phyloP scores from a whole-genome alignment of 2,113 vertebrate species.

The Mastomys natalensis region DNA sequence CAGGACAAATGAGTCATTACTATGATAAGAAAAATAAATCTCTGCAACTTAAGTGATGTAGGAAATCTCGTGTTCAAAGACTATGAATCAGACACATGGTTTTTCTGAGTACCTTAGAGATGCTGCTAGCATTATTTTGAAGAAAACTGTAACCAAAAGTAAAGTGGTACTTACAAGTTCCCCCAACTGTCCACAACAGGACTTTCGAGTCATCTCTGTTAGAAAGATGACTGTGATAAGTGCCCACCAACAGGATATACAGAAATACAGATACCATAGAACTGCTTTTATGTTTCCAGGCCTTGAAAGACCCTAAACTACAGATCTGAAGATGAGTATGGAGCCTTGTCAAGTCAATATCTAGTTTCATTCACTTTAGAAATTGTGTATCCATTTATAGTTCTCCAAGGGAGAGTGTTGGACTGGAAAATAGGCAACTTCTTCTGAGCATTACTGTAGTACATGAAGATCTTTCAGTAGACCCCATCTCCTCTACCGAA shows the following conservation, averaged over 20 bases:
- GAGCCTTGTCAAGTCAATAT: neutral
- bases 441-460: neutral
- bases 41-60: neutral
- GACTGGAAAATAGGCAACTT: neutral
- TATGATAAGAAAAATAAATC: neutral
- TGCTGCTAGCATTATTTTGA: neutral
- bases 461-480: neutral
- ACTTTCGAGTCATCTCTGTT: neutral
- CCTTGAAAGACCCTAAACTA: neutral
- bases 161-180: neutral
- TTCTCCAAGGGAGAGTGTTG: neutral
- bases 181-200: neutral
- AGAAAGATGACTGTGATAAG: neutral
- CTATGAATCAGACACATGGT: neutral
- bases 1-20: neutral
- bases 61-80: neutral
- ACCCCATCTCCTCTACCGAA: neutral
- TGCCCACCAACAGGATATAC: neutral
- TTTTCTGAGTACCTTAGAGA: neutral
- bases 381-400: neutral
- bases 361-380: neutral
- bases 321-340: neutral
- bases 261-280: neutral
- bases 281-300: neutral
- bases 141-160: neutral